Conservation (phyloP, 2,797 vertebrate genomes). For the Perodicticus potto region DNA sequence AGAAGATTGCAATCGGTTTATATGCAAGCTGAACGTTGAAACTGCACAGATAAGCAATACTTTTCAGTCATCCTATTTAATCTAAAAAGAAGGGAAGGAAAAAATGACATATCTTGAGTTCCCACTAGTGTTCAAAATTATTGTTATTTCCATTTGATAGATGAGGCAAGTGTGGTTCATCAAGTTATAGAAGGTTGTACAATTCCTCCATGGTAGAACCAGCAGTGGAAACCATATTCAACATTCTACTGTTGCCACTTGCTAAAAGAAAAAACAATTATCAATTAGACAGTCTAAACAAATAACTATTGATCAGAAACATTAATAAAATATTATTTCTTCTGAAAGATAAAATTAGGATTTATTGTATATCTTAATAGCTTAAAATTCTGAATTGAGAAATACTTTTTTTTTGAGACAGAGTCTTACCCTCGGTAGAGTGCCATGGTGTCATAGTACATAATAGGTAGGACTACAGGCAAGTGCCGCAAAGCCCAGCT, state of each 20-base stretch:
- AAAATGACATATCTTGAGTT: background rate
- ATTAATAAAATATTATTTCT: slow-evolving; percentile 31
- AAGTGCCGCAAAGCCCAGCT: no score
- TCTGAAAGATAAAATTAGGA: slow-evolving; percentile 23
- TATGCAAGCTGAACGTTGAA: background rate
- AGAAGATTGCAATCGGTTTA: background rate
- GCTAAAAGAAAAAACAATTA: background rate
- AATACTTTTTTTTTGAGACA: background rate
- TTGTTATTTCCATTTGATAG: background rate
- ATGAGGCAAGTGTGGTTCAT: background rate
- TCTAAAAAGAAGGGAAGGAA: background rate
- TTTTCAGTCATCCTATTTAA: background rate
- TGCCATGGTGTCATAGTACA: no score
- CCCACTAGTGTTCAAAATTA: background rate
- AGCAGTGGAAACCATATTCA: background rate
- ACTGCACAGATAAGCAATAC: background rate
- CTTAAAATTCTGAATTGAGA: slow-evolving; percentile 42
- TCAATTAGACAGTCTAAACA: background rate
- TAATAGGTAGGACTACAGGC: no score
- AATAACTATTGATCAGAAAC: background rate
- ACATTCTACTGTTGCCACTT: background rate
- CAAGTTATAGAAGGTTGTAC: background rate
- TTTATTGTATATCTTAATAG: background rate
- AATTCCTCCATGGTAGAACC: background rate
- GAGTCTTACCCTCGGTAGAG: no score